These are phyloP conservation scores for Geopemphigus sp. DNA, from an alignment of 1,140 invertebrate species.

Conservation along the genomic window DNA sequence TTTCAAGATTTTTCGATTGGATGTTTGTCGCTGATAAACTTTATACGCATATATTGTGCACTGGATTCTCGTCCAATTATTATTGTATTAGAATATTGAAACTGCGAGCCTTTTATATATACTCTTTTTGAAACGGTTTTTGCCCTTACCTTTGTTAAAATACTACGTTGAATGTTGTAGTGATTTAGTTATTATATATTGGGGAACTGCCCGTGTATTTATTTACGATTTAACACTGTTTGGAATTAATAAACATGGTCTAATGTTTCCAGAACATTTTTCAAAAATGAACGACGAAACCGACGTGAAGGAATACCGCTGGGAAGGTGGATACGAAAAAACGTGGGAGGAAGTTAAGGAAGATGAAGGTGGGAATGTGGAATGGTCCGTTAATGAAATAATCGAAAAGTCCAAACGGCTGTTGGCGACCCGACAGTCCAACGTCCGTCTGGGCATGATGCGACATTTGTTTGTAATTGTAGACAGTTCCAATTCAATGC, in stretches of 20 bases:
- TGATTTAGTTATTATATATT: too few species aligned
- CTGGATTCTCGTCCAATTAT: too few species aligned
- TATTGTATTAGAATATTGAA: too few species aligned
- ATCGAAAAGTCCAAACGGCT: constrained; percentile 83
- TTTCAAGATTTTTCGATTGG: too few species aligned
- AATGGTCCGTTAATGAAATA: constrained; percentile 84
- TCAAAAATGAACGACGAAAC: constrained; percentile 66
- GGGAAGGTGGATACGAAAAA: constrained; percentile 97
- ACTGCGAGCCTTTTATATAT: too few species aligned
- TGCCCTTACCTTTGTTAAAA: too few species aligned
- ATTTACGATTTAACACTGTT: too few species aligned
- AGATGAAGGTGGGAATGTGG: constrained; percentile 88
- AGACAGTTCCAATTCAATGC: constrained; percentile 92
- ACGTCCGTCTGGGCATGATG: constrained; percentile 91
- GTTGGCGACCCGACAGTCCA: constrained; percentile 68
- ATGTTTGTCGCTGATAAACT: too few species aligned
- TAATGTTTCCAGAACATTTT: constrained; percentile 3
- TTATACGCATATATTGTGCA: too few species aligned
- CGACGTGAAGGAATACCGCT: constrained; percentile 88
- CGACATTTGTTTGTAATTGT: constrained; percentile 88
- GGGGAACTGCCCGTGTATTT: too few species aligned
- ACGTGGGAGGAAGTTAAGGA: constrained; percentile 97
- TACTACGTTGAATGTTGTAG: too few species aligned
- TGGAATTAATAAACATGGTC: background rate
- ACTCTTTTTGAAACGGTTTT: too few species aligned